Evolutionary conservation across 2,797 vertebrate genomes (phyloP), one percentile per base, ranked within the genome.

Genomic region (Acipenser ruthenus): DNA sequence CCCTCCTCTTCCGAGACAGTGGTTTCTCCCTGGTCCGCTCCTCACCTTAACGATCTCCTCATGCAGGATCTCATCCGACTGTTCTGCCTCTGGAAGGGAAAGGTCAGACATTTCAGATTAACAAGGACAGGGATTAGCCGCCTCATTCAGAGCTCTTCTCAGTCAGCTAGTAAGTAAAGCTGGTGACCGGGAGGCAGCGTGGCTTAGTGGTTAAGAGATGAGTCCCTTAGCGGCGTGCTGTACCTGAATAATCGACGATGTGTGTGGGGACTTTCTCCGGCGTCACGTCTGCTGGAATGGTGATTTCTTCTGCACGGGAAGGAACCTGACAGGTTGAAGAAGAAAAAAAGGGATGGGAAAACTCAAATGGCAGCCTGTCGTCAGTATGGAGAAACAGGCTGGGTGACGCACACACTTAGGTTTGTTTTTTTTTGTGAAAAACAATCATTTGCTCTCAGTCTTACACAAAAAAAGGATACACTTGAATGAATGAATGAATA

Each of bases 201-300:
- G 18, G 55, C 10, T 0, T 50, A 12, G 13, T 10, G 23, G 0
- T 0, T 1, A 7, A 1, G 7, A 0, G 6, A n/a, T 37, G 1
- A 3, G 0, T 53, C 51, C 51, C 11, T 3, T 64, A 65, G 59
- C 4, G 23, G 10, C 6, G 18, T 11, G 15, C 6, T n/a, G 66
- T 86, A 99, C 97, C 96, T 71, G 95, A 96, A 73, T 92, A 98
- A 72, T 99, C 97, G 74, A 99, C 95, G 8, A 99, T 99, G 82
- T 97, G 96, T 0, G 97, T 99, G 72, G 97, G 97, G 68, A 99
- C 94, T 64, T 92, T 94, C 86, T 99, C 97, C 0, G 97, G 97
- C 1, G 96, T 99, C 76, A 99, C 96, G 0, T 97, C 97, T 0
- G 95, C 96, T 0, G 97, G 97, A 66, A 99, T 99, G 0, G 96